Conservation (phyloP, 2,113 vertebrate species). For the Platanista minor region DNA sequence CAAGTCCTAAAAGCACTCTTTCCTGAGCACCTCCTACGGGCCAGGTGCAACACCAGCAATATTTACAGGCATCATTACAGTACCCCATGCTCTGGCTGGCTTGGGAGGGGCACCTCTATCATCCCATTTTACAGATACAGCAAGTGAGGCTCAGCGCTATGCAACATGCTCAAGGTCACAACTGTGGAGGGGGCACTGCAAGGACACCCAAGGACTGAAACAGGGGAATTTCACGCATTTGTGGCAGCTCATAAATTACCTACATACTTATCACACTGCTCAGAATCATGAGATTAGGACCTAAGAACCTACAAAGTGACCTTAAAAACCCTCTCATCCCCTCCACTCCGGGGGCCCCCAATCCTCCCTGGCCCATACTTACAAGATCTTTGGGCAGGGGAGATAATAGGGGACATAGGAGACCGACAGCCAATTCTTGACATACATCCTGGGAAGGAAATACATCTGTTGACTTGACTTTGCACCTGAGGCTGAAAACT, state of each 20-base stretch:
- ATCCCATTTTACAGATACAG: background rate
- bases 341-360: background rate
- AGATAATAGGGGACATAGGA: constrained; percentile 75
- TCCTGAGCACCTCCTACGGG: rapidly evolving
- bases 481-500: background rate
- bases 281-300: background rate
- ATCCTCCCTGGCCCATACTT: constrained; percentile 11
- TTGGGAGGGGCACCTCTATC: background rate
- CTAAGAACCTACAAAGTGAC: background rate
- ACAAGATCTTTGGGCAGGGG: constrained; percentile 78
- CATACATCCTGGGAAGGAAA: constrained; percentile 44
- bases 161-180: background rate
- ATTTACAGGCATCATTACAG: background rate
- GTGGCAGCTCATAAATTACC: background rate
- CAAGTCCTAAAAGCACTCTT: background rate
- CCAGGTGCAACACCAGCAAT: too few relatives aligned
- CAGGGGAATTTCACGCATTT: background rate
- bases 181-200: background rate
- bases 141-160: background rate
- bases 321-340: background rate
- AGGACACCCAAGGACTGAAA: background rate
- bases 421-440: constrained; percentile 22
- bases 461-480: background rate
- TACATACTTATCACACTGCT: background rate
- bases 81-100: background rate